Conservation (phyloP, 1,140 invertebrate genomes). For the Drosophila bipectinata region DNA sequence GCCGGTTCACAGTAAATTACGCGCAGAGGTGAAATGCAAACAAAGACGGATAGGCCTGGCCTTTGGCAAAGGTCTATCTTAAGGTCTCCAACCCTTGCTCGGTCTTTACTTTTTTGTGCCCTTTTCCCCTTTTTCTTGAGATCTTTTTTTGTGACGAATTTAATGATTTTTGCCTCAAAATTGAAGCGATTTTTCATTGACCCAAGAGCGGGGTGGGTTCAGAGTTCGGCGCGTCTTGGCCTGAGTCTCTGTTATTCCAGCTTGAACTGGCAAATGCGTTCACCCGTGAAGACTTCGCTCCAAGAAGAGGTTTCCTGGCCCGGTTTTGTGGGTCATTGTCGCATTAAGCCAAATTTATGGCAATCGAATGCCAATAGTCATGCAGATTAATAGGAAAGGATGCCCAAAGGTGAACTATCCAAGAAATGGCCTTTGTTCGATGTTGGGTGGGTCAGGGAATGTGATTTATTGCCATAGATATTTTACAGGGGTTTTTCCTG, state of each 20-base stretch:
- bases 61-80: constrained; percentile 42
- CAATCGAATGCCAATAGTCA: constrained; percentile 68
- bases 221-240: constrained; percentile 62
- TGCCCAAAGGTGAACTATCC: constrained; percentile 18
- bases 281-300: constrained; percentile 57
- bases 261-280: constrained; percentile 71
- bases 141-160: constrained; percentile 72
- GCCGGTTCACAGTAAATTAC: constrained; percentile 82
- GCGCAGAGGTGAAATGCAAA: constrained; percentile 79
- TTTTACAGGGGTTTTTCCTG: neutral
- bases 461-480: neutral
- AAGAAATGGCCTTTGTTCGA: neutral
- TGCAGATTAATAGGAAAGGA: constrained; percentile 56
- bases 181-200: constrained; percentile 79
- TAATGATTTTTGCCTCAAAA: constrained; percentile 81
- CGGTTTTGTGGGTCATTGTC: constrained; percentile 70
- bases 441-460: constrained; percentile 8
- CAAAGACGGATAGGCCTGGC: constrained; percentile 55
- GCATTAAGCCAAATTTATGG: constrained; percentile 72
- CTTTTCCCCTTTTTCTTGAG: constrained; percentile 30
- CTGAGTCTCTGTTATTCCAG: constrained; percentile 65
- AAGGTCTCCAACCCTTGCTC: constrained; percentile 67
- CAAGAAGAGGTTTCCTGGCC: constrained; percentile 40
- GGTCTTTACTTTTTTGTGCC: constrained; percentile 17
- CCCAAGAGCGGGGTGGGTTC: constrained; percentile 64